These are phyloP conservation scores for Monoplex corrugatus DNA, from an alignment of 2,888 invertebrate genomes.

Conservation along the genomic window DNA sequence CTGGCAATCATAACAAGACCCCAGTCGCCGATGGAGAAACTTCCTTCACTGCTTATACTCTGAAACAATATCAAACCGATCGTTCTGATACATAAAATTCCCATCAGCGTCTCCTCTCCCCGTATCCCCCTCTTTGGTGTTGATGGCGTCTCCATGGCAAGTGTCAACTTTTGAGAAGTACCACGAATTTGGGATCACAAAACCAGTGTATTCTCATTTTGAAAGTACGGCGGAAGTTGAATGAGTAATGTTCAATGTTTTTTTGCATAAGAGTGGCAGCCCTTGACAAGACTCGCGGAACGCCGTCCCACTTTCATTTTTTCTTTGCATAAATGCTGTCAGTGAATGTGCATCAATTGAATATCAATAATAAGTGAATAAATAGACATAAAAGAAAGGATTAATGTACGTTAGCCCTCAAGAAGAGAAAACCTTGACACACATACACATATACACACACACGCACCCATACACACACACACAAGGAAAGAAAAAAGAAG, in stretches of 20 bases:
- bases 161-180: background rate
- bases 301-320: background rate
- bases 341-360: background rate
- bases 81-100: background rate
- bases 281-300: background rate
- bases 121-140: background rate
- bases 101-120: slow-evolving; percentile 6
- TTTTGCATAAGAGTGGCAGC: background rate
- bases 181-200: background rate
- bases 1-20: background rate
- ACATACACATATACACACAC: background rate
- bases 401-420: background rate
- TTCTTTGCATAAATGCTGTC: background rate
- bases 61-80: background rate
- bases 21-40: background rate
- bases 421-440: background rate
- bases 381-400: background rate
- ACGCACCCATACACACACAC: too few relatives aligned
- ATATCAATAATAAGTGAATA: background rate
- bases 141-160: background rate
- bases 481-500: too few relatives aligned
- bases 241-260: slow-evolving; percentile 14
- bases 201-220: background rate
- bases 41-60: background rate
- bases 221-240: slow-evolving; percentile 35